These are phyloP conservation scores for Dendrocincla tyrannina DNA, from an alignment of 2,797 vertebrate species.

Conservation along the genomic window DNA sequence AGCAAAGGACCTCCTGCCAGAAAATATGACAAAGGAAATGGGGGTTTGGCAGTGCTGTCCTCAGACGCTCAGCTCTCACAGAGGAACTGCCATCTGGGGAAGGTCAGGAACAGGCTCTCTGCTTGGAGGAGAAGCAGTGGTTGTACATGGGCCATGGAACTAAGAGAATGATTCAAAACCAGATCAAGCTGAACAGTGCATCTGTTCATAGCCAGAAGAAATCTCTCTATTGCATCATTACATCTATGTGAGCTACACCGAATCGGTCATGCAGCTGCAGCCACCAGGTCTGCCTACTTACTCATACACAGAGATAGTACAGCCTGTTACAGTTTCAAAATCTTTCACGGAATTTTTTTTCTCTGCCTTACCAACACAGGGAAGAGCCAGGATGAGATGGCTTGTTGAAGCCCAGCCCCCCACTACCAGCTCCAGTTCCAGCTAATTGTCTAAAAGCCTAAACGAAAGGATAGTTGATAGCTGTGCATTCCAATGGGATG, in stretches of 20 bases:
- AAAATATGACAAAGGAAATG: neutral
- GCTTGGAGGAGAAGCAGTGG: neutral
- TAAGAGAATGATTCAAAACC: neutral
- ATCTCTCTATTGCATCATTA: neutral
- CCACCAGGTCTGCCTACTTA: neutral
- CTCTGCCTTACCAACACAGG: too few species aligned
- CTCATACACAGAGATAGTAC: neutral
- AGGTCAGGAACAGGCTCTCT: neutral
- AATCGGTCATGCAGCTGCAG: rapidly evolving
- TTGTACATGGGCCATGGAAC: rapidly evolving
- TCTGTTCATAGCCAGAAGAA: neutral
- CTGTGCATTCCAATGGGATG: too few species aligned
- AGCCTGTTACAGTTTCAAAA: too few species aligned
- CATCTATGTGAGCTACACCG: neutral
- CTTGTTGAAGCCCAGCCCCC: too few species aligned
- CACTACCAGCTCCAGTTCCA: too few species aligned
- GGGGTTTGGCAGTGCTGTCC: neutral
- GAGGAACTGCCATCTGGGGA: neutral
- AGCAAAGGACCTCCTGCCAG: neutral
- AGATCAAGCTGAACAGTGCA: neutral
- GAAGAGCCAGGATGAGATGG: too few species aligned
- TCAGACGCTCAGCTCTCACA: neutral
- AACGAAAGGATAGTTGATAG: too few species aligned
- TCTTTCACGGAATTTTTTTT: too few species aligned
- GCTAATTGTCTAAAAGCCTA: too few species aligned